Conservation (phyloP, 2,797 vertebrate genomes). For the Pseudochaenichthys georgianus region DNA sequence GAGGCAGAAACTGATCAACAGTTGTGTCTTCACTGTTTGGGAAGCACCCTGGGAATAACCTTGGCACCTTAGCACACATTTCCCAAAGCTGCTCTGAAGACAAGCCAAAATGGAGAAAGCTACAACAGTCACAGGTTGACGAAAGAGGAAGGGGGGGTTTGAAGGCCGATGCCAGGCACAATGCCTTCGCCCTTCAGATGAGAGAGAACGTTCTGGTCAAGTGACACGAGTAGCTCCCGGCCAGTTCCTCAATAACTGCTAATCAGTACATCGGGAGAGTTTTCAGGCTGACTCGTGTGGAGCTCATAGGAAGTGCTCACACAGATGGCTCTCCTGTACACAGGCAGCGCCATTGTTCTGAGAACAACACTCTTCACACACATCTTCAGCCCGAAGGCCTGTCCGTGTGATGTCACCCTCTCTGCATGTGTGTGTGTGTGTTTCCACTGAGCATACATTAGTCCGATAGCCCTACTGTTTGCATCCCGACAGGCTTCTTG, state of each 20-base stretch:
- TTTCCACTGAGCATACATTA: conserved; percentile 52
- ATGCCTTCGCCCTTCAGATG: conserved; percentile 49
- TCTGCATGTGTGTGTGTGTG: conserved; percentile 34
- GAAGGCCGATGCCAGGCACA: conserved; percentile 42
- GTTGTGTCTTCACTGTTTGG: conserved; percentile 69
- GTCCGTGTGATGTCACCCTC: conserved; percentile 65
- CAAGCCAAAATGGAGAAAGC: conserved; percentile 53
- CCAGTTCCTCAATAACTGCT: conserved; percentile 61
- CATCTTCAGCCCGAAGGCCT: conserved; percentile 39
- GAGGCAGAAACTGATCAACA: conserved; percentile 56
- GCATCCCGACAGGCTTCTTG: conserved; percentile 49
- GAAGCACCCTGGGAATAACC: conserved; percentile 34
- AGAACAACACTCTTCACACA: conserved; percentile 50
- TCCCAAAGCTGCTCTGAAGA: conserved; percentile 55
- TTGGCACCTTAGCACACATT: conserved; percentile 61
- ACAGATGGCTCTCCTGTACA: conserved; percentile 55
- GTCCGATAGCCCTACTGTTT: too few relatives aligned
- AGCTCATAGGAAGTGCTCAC: conserved; percentile 59
- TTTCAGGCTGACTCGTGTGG: conserved; percentile 33
- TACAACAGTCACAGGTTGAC: conserved; percentile 43
- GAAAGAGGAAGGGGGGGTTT: conserved; percentile 20
- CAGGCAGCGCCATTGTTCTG: conserved; percentile 51
- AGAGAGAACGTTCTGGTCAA: conserved; percentile 34
- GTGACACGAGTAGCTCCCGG: conserved; percentile 55
- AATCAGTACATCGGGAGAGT: conserved; percentile 58